Percentiles rank a stretch among this genome's conserved stretches.
Evolutionary conservation across 2,113 vertebrate species (phyloP).

Genomic region (Thryonomys swinderianus): DNA sequence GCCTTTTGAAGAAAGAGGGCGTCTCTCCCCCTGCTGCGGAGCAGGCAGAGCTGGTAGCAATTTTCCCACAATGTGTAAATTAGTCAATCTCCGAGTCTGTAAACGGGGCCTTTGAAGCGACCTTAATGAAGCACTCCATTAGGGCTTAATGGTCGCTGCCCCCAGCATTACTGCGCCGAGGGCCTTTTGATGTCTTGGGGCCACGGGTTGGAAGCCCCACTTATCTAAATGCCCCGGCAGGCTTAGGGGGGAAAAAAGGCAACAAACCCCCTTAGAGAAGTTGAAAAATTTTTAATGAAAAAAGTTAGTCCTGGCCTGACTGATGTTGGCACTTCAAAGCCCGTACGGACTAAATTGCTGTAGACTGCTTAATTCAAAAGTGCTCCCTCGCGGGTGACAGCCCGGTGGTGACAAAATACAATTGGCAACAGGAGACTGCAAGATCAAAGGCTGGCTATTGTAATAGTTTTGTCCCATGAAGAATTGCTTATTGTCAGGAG

Average conservation of each 20-base stretch:
- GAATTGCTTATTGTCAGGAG: conserved; percentile 97
- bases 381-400: conserved; percentile 95
- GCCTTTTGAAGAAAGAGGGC: conserved; percentile 89
- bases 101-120: conserved; percentile 95
- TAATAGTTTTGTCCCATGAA: conserved; percentile 98
- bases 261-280: conserved; percentile 92
- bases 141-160: conserved; percentile 90
- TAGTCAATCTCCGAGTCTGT: conserved; percentile 97
- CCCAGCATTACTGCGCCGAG: conserved; percentile 90
- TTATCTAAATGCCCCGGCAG: conserved; percentile 93
- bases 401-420: conserved; percentile 97
- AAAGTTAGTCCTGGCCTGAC: conserved; percentile 89
- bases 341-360: conserved; percentile 94
- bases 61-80: conserved; percentile 99
- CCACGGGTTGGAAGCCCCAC: conserved; percentile 89
- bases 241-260: conserved; percentile 79
- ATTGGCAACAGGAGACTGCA: conserved; percentile 94
- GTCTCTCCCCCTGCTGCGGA: conserved; percentile 88
- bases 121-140: conserved; percentile 97
- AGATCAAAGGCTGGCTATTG: conserved; percentile 97
- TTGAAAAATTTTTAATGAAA: conserved; percentile 90
- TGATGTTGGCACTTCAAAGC: conserved; percentile 97
- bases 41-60: conserved; percentile 95
- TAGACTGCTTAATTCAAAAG: conserved; percentile 98
- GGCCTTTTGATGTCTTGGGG: conserved; percentile 93